Conservation (phyloP, 37 sponge, comb jelly and placozoan genomes). For the Hexactinellida sp. region DNA sequence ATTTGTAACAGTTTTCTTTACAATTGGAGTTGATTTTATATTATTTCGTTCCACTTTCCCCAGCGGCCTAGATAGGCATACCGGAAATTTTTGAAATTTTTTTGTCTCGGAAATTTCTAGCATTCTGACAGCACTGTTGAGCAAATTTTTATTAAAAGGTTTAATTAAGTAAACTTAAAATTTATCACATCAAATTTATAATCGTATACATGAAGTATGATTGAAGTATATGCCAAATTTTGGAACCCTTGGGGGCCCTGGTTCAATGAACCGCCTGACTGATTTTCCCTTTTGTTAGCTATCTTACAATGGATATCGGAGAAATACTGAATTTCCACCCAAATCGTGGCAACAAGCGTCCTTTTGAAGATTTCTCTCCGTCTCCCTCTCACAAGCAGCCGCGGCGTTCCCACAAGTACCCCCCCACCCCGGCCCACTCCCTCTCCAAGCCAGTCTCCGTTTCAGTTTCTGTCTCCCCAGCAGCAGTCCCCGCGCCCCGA, state of each 20-base stretch:
- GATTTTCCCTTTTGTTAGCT: background rate
- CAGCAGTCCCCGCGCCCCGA: background rate
- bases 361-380: background rate
- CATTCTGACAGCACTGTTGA: too few relatives aligned
- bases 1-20: too few relatives aligned
- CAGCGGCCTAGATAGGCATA: too few relatives aligned
- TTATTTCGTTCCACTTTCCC: too few relatives aligned
- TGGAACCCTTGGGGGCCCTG: background rate
- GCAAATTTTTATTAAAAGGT: too few relatives aligned
- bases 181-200: too few relatives aligned
- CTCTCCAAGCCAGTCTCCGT: background rate
- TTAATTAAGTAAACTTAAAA: too few relatives aligned
- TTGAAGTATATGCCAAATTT: too few relatives aligned
- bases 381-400: background rate
- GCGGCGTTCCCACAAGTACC: background rate
- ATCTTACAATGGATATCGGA: background rate
- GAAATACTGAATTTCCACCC: slow-evolving; percentile 10
- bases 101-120: too few relatives aligned
- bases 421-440: background rate
- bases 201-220: too few relatives aligned
- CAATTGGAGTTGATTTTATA: too few relatives aligned
- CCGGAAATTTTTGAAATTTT: too few relatives aligned
- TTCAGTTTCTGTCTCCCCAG: background rate
- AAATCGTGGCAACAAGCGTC: background rate
- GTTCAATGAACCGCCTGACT: background rate